Percentiles rank a stretch among this genome's conserved stretches.
phyloP scores from a whole-genome alignment of 2,797 vertebrate species.

The Siniperca scherzeri region DNA sequence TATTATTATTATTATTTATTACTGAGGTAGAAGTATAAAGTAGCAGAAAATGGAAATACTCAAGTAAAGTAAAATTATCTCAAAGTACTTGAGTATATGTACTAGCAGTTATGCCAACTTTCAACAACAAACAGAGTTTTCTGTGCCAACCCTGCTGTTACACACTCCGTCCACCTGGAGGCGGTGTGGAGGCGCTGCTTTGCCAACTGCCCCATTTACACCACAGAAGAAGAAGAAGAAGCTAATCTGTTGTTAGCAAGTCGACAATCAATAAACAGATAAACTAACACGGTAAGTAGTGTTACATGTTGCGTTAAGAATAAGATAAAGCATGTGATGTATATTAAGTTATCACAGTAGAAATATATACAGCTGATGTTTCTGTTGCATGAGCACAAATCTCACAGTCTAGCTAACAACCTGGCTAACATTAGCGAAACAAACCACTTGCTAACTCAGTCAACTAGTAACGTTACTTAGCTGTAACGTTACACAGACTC shows the following conservation, averaged over 20 bases:
- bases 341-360: rapidly evolving
- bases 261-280: conserved; percentile 17
- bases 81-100: background rate
- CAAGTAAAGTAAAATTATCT: background rate
- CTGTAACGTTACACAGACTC: rapidly evolving
- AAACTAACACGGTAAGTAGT: conserved; percentile 20
- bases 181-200: background rate
- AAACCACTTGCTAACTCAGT: background rate
- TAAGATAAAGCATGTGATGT: rapidly evolving
- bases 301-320: rapidly evolving
- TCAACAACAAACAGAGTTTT: too few relatives aligned
- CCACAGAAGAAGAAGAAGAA: conserved; percentile 33
- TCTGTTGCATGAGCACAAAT: background rate
- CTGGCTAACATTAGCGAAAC: background rate
- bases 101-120: background rate
- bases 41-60: too few relatives aligned
- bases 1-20: too few relatives aligned
- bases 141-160: background rate
- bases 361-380: background rate
- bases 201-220: rapidly evolving
- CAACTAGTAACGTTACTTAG: background rate
- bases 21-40: too few relatives aligned
- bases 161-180: background rate
- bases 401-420: background rate
- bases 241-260: conserved; percentile 19